These are phyloP conservation scores for Druceiella hillmani DNA, from an alignment of 2,888 invertebrate genomes.

Conservation along the genomic window DNA sequence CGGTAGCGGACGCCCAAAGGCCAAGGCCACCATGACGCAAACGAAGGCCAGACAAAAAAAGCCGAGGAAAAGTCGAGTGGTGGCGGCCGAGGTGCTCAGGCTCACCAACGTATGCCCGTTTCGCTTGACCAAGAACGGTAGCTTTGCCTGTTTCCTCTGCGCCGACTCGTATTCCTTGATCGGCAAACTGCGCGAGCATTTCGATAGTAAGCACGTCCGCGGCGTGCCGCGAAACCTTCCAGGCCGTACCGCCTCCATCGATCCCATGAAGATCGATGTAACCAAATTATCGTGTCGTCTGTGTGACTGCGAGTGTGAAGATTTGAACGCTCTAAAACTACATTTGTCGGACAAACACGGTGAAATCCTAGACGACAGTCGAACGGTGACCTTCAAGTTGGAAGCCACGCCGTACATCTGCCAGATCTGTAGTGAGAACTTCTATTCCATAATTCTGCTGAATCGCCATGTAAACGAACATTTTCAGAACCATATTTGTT, in stretches of 20 bases:
- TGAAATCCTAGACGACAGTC: slow-evolving; percentile 26
- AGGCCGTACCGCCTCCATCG: too few species aligned
- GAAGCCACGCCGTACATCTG: slow-evolving; percentile 31
- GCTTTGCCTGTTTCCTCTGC: slow-evolving; percentile 2
- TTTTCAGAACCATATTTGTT: slow-evolving; percentile 39
- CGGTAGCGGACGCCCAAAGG: too few species aligned
- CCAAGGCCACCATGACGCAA: too few species aligned
- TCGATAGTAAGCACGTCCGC: too few species aligned
- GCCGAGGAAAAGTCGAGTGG: too few species aligned
- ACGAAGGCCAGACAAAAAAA: too few species aligned
- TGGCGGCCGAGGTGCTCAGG: not conserved
- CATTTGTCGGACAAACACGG: slow-evolving; percentile 31
- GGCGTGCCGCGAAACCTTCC: too few species aligned
- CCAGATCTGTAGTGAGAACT: slow-evolving; percentile 29
- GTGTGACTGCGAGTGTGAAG: slow-evolving; percentile 26
- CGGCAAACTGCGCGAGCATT: too few species aligned
- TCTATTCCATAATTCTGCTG: slow-evolving; percentile 32
- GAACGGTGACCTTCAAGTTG: slow-evolving; percentile 34
- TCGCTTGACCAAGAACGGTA: slow-evolving; percentile 4
- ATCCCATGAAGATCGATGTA: slow-evolving; percentile 30
- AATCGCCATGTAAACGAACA: slow-evolving; percentile 42
- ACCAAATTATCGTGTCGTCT: slow-evolving; percentile 31
- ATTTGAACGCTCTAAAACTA: slow-evolving; percentile 29
- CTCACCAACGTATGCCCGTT: not conserved
- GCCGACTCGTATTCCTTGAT: not conserved